Evolutionary conservation across 1,140 invertebrate genomes (phyloP).

Genomic region (Plodia interpunctella): DNA sequence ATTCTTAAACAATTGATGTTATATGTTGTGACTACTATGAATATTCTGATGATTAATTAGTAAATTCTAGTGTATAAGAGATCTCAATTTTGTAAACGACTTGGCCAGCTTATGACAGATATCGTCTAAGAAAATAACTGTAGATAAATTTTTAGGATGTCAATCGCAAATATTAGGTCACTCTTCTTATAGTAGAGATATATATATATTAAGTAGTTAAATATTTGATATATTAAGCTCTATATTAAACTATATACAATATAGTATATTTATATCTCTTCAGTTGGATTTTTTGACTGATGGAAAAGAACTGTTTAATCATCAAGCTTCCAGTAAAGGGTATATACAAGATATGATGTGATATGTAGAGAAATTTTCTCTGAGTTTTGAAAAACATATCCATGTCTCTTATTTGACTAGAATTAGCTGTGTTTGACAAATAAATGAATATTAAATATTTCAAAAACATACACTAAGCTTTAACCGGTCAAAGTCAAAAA

Average conservation of each 20-base stretch:
- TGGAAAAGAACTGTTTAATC: background rate
- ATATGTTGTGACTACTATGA: conserved; percentile 30
- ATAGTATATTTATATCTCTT: background rate
- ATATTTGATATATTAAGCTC: conserved; percentile 5
- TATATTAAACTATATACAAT: background rate
- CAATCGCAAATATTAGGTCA: conserved; percentile 63
- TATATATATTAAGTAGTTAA: background rate
- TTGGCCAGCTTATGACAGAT: conserved; percentile 49
- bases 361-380: conserved; percentile 8
- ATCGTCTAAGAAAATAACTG: conserved; percentile 35
- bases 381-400: conserved; percentile 15
- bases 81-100: conserved; percentile 47
- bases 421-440: conserved; percentile 74
- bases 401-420: conserved; percentile 45
- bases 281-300: background rate
- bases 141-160: conserved; percentile 48
- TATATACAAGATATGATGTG: conserved; percentile 6
- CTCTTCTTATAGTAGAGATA: background rate
- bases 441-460: conserved; percentile 41
- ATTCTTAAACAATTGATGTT: conserved; percentile 25
- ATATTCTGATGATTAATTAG: conserved; percentile 27
- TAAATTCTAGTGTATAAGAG: conserved; percentile 24
- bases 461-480: conserved; percentile 31
- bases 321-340: conserved; percentile 11
- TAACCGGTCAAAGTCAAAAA: too few relatives aligned